Evolutionary conservation across 2,797 vertebrate species (phyloP), one percentile per base, ranked within the genome.

Genomic region (Anolis apletophallus): DNA sequence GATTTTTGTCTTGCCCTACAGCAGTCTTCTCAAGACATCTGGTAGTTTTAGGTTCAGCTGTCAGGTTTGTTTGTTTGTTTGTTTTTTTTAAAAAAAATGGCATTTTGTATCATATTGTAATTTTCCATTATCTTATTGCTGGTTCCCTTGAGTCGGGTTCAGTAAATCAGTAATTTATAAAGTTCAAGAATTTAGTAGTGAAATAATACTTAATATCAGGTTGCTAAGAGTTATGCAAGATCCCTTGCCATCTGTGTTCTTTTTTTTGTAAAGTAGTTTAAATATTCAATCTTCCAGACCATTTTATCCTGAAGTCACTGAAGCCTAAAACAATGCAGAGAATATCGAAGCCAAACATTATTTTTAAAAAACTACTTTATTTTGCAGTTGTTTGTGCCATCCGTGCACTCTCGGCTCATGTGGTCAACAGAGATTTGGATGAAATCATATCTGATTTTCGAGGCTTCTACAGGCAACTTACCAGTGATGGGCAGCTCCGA

Each of bases 381-480:
- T 92, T 91, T 93, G 8, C 88, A 98, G 97, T 98, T 90, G 91
- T 97, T 64, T 95, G 95, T 91, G 97, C 97, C 54, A 95, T 97
- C 86, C 90, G 97, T 85, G 96, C 95, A 23, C 94, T 97, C 34
- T 95, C 96, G 5, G 74, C 64, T 23, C 94, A 96, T 3, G 85
- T 98, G 75, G 91, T 98, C 36, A 96, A 96, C 29, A 97, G 95
- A 95, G 91, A 94, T 77, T 88, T 96, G 68, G 88, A 93, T 85
- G 97, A 98, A 87, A 98, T 97, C 34, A 95, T 97, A n/a, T 89
- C 87, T 11, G 95, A 97, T 91, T 98, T 98, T 85, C 93, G 96
- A 88, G 95, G 93, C 52, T 98, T 98, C 96, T 97, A 97, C 90
- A 95, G 97, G 87, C 94, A 96, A 64, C 94, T 98, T 80, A 96